phyloP scores from a whole-genome alignment of 2,888 invertebrate species.

The Drosophila emarginata region DNA sequence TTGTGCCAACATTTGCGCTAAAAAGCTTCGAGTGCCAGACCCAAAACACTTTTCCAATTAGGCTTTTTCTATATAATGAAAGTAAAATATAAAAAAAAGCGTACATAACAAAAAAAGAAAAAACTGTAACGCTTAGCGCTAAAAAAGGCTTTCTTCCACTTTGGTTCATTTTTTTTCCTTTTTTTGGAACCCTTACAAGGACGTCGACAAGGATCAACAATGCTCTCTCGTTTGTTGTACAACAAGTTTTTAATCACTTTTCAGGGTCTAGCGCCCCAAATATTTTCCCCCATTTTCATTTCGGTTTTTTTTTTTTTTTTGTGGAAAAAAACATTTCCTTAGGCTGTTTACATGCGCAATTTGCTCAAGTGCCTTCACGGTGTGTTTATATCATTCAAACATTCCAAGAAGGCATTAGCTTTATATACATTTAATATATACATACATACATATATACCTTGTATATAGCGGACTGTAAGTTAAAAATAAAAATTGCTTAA shows the following conservation, averaged over 20 bases:
- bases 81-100: conserved; percentile 20
- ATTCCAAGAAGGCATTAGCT: conserved; percentile 14
- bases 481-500: not conserved
- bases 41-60: conserved; percentile 78
- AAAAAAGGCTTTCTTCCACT: conserved; percentile 36
- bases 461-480: not conserved
- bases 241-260: conserved; percentile 76
- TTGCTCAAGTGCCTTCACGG: conserved; percentile 68
- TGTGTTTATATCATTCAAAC: conserved; percentile 71
- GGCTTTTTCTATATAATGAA: conserved; percentile 64
- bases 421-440: not conserved
- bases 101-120: conserved; percentile 14
- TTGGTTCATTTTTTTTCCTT: not conserved
- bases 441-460: not conserved
- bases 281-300: conserved; percentile 21
- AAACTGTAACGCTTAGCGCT: conserved; percentile 56
- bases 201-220: conserved; percentile 30
- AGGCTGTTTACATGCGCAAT: conserved; percentile 74
- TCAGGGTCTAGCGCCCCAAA: conserved; percentile 70
- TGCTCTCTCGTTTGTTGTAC: conserved; percentile 46
- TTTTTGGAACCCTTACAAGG: conserved; percentile 45
- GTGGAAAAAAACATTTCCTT: conserved; percentile 37
- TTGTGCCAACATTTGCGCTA: conserved; percentile 71
- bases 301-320: conserved; percentile 16
- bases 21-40: conserved; percentile 75